A percentile compares a stretch with the other conserved stretches of the same genome.
phyloP scores from a whole-genome alignment of 1,140 invertebrate genomes.

The Trachelipus rathkii region DNA sequence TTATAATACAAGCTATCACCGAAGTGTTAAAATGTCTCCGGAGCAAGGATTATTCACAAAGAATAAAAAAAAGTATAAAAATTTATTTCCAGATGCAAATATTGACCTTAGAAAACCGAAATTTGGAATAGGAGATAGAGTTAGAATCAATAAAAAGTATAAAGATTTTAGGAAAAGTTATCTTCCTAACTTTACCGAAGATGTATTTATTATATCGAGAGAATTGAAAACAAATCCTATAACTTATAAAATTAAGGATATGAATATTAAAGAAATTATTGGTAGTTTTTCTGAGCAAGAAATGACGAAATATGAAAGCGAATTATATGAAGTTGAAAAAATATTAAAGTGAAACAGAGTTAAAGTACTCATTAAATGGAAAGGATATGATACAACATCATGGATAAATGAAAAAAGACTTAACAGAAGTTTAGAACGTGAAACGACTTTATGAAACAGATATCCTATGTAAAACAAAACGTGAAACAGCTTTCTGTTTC shows the following conservation, averaged over 20 bases:
- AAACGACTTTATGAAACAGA: no score
- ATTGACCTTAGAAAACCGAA: constrained; percentile 17
- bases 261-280: constrained; percentile 28
- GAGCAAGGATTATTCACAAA: constrained; percentile 35
- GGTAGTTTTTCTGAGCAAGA: background rate
- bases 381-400: background rate
- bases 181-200: constrained; percentile 43
- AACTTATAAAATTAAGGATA: constrained; percentile 35
- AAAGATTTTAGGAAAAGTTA: constrained; percentile 41
- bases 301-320: no score
- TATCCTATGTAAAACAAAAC: no score
- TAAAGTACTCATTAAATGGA: background rate
- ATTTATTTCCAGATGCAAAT: background rate
- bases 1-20: constrained; percentile 47
- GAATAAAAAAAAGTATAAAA: constrained; percentile 16
- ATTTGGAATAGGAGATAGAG: constrained; percentile 39
- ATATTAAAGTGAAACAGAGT: background rate
- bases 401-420: constrained; percentile 1
- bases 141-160: constrained; percentile 41
- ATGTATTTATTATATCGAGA: constrained; percentile 45
- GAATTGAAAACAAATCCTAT: constrained; percentile 31
- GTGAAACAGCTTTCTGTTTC: no score
- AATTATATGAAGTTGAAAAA: constrained; percentile 8
- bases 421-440: no score
- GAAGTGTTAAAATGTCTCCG: constrained; percentile 46